A percentile compares a stretch with the other conserved stretches of the same genome.
These are phyloP conservation scores for Heteractis magnifica DNA, from an alignment of 92 coral and sea anemone species.

Conservation along the genomic window DNA sequence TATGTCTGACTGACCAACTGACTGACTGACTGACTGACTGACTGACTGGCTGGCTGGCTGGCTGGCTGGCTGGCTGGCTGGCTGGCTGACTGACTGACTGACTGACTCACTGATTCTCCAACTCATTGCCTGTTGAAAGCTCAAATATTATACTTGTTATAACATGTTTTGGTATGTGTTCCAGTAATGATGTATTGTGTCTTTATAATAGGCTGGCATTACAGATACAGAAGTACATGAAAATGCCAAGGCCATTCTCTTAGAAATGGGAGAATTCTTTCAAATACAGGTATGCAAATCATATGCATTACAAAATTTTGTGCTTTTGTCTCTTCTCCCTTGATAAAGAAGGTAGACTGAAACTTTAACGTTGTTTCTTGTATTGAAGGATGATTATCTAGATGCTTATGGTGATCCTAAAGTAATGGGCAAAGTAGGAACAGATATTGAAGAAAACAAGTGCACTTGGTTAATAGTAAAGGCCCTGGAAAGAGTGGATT, in stretches of 20 bases:
- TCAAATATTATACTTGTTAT: no score
- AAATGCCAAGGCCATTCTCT: slow-evolving; percentile 76
- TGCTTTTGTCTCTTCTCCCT: not conserved
- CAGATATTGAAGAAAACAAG: slow-evolving; percentile 94
- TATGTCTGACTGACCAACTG: not conserved
- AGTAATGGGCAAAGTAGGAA: slow-evolving; percentile 93
- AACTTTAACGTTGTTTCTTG: not conserved
- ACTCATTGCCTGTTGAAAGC: not conserved
- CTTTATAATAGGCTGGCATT: slow-evolving; percentile 59
- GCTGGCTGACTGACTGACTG: not conserved
- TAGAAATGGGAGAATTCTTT: slow-evolving; percentile 95
- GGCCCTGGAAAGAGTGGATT: slow-evolving; percentile 65
- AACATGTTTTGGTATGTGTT: not conserved
- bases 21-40: not conserved
- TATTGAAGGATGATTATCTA: slow-evolving; percentile 78
- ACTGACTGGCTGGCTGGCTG: not conserved
- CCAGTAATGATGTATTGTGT: not conserved
- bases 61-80: not conserved
- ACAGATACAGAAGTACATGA: slow-evolving; percentile 70
- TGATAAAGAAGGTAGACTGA: no score
- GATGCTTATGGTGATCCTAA: slow-evolving; percentile 93
- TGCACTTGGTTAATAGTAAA: slow-evolving; percentile 95
- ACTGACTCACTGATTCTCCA: not conserved
- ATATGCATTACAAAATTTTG: not conserved
- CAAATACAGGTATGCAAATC: slow-evolving; percentile 78